A percentile compares a stretch with the other conserved stretches of the same genome.
Evolutionary conservation across 2,113 vertebrate genomes (phyloP).

Genomic region (Colaptes auratus): DNA sequence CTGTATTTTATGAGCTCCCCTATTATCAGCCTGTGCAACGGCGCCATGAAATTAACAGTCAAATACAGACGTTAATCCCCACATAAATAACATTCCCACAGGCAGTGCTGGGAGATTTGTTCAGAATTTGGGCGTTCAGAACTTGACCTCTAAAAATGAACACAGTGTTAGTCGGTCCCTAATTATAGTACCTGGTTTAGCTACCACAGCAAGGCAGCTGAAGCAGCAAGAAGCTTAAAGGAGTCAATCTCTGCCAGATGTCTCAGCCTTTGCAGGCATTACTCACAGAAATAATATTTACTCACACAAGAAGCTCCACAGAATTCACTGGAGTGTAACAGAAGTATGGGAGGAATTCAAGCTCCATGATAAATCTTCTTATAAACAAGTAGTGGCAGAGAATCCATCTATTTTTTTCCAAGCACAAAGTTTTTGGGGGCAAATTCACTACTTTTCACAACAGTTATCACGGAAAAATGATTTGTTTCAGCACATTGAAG

Average conservation of each 20-base stretch:
- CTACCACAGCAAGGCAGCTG: background rate
- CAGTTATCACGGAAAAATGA: background rate
- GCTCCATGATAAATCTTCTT: background rate
- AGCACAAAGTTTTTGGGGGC: background rate
- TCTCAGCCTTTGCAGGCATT: background rate
- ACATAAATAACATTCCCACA: conserved; percentile 52
- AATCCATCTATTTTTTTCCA: background rate
- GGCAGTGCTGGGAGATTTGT: background rate
- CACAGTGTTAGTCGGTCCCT: background rate
- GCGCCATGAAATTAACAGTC: conserved; percentile 34
- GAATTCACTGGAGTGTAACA: background rate
- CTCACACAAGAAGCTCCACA: background rate
- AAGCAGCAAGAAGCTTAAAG: background rate
- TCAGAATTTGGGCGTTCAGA: background rate
- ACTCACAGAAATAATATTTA: conserved; percentile 34
- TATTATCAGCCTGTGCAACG: conserved; percentile 8
- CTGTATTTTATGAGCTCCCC: conserved; percentile 39
- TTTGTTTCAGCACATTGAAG: background rate
- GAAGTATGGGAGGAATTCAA: background rate
- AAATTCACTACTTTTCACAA: background rate
- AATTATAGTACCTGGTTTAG: conserved; percentile 28
- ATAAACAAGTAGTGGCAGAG: background rate
- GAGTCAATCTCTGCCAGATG: conserved; percentile 5
- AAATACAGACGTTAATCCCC: conserved; percentile 5
- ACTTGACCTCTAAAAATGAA: conserved; percentile 6